Evolutionary conservation across 2,888 invertebrate species (phyloP), one percentile per base, ranked within the genome.

Genomic region (Napeogenes sylphis): DNA sequence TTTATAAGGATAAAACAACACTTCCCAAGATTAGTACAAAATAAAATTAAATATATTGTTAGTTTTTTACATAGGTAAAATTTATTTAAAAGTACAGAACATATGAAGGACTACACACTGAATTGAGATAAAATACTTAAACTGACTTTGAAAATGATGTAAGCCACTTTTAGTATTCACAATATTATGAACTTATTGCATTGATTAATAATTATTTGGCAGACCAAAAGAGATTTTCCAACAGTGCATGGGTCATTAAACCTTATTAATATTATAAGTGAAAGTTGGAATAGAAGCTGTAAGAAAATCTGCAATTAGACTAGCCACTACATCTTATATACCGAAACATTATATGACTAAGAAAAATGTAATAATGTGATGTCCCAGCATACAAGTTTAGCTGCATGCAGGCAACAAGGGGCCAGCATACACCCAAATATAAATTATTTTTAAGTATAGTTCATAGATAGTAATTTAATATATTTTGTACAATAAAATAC

Each of bases 401-500:
- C 81, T 88, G 90, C 87, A 87, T 83, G 86, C 89, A 87, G 90
- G 87, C 90, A 85, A 85, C 87, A 75, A 76, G 73, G 80, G 79
- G 87, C 89, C 89, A 84, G 89, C 89, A 89, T 84, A 87, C 90
- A 89, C 84, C 87, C 89, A 88, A 87, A 86, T 88, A 84, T 86
- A 83, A 84, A 85, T 87, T 84, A 85, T 77, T 80, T 84, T 78
- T 87, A 75, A 78, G 74, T 88, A 87, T 88, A 87, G 86, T 87
- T 89, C 79, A 90, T 90, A 90, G 88, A 87, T 90, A 90, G 85
- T 90, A 89, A 86, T 88, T 88, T 92, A 92, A 91, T 92, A 92
- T 92, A 93, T 92, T 93, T 93, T 93, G 93, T 93, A 93, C 92
- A 92, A 92, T 92, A 91, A 91, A 92, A 92, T 91, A 88, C 89